These are phyloP conservation scores for Tholera decimalis DNA, from an alignment of 2,888 invertebrate genomes.

Conservation along the genomic window DNA sequence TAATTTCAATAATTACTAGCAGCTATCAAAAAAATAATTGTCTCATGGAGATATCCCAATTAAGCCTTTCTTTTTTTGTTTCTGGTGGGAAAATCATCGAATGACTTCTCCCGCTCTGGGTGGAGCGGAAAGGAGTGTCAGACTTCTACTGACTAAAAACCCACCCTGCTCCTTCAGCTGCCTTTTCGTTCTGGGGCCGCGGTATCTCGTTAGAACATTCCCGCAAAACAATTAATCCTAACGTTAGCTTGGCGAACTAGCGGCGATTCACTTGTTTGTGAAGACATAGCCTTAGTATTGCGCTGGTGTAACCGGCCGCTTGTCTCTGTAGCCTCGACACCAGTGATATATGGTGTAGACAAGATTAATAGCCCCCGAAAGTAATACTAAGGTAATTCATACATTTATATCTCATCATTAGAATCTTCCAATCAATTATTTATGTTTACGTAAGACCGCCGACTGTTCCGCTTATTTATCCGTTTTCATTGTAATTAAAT, in stretches of 20 bases:
- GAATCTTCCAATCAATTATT: slow-evolving; percentile 57
- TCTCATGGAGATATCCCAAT: too few relatives aligned
- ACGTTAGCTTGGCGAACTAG: background rate
- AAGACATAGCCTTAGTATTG: slow-evolving; percentile 4
- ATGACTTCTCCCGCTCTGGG: too few relatives aligned
- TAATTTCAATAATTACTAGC: too few relatives aligned
- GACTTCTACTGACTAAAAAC: too few relatives aligned
- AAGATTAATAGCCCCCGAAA: slow-evolving; percentile 69
- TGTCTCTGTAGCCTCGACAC: slow-evolving; percentile 29
- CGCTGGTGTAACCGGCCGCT: slow-evolving; percentile 36
- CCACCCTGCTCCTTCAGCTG: too few relatives aligned
- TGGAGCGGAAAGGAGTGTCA: too few relatives aligned
- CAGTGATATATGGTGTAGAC: slow-evolving; percentile 51
- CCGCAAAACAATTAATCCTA: too few relatives aligned
- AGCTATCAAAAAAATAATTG: too few relatives aligned
- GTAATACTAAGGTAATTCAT: slow-evolving; percentile 70
- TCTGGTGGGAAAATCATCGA: too few relatives aligned
- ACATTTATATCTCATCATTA: slow-evolving; percentile 65
- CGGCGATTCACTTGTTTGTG: background rate
- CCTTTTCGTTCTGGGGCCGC: too few relatives aligned
- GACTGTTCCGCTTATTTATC: slow-evolving; percentile 57
- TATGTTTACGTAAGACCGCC: slow-evolving; percentile 60
- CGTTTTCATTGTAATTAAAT: slow-evolving; percentile 56
- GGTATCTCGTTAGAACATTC: too few relatives aligned
- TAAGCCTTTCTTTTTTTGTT: too few relatives aligned